phyloP scores from a whole-genome alignment of 2,113 vertebrate species.

The Alectura lathami region DNA sequence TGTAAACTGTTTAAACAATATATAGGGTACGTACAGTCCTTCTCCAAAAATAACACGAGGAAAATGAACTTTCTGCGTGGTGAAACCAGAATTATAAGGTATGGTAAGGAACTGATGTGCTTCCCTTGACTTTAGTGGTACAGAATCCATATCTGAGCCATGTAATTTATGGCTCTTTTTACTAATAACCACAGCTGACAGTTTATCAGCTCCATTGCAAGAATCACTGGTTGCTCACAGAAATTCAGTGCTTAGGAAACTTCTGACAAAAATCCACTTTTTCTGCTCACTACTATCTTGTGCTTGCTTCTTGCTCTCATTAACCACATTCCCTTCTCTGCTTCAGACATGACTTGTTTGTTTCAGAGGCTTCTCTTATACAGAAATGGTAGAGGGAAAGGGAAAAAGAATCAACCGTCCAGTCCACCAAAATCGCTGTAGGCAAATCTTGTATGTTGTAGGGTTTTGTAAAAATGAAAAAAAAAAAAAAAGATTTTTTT shows the following conservation, averaged over 20 bases:
- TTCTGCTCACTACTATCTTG: background rate
- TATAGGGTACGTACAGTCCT: background rate
- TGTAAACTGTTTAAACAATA: background rate
- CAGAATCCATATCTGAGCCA: background rate
- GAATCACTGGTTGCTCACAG: constrained; percentile 15
- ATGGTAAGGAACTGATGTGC: background rate
- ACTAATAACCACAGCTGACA: constrained; percentile 30
- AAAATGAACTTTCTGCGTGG: background rate
- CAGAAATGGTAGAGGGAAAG: background rate
- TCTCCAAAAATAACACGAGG: background rate
- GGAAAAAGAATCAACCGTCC: background rate
- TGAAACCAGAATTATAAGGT: background rate
- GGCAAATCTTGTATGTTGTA: background rate
- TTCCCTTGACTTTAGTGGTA: background rate
- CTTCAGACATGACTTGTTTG: background rate
- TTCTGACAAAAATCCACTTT: constrained; percentile 21
- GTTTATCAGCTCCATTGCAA: constrained; percentile 28
- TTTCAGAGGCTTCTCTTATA: background rate
- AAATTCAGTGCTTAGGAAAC: constrained; percentile 6
- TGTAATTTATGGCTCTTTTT: constrained; percentile 19
- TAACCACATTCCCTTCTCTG: background rate
- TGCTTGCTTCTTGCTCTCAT: background rate
- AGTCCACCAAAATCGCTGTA: background rate
- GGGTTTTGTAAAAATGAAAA: background rate
- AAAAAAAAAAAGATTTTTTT: background rate